phyloP scores from a whole-genome alignment of 2,113 vertebrate species.

The Dasypus novemcinctus region DNA sequence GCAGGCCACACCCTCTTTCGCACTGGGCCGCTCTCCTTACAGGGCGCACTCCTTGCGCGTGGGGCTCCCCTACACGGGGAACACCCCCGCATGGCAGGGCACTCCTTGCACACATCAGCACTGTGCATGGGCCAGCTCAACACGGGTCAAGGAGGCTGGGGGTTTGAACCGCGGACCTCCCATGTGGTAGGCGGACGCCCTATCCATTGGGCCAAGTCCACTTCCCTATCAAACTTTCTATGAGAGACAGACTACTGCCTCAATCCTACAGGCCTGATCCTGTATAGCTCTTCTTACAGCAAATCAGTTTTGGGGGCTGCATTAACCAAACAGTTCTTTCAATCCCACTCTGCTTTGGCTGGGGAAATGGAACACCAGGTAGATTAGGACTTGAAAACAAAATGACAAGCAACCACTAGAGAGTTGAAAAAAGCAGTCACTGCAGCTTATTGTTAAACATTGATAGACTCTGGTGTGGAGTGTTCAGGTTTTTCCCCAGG shows the following conservation, averaged over 20 bases:
- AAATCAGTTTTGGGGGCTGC: neutral
- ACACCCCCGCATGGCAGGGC: too few relatives aligned
- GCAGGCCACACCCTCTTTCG: too few relatives aligned
- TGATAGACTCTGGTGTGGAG: neutral
- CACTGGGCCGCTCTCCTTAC: too few relatives aligned
- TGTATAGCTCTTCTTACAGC: neutral
- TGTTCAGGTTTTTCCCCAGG: neutral
- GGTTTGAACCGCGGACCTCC: too few relatives aligned
- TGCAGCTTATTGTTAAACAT: neutral
- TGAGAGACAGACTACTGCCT: neutral
- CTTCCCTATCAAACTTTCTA: neutral
- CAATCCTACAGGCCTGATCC: neutral
- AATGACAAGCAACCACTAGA: neutral
- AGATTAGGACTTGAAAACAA: neutral
- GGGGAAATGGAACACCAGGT: neutral
- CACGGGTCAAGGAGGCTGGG: too few relatives aligned
- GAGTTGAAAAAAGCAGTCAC: neutral
- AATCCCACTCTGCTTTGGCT: neutral
- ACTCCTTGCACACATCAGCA: too few relatives aligned
- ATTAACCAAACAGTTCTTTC: neutral
- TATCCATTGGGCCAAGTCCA: too few relatives aligned
- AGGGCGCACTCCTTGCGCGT: too few relatives aligned
- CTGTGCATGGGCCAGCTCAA: too few relatives aligned
- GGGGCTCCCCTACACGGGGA: too few relatives aligned
- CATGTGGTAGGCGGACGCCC: too few relatives aligned